A percentile compares a stretch with the other conserved stretches of the same genome.
Conservation (phyloP, 2,888 invertebrate species). For the Punctoribates punctum region DNA sequence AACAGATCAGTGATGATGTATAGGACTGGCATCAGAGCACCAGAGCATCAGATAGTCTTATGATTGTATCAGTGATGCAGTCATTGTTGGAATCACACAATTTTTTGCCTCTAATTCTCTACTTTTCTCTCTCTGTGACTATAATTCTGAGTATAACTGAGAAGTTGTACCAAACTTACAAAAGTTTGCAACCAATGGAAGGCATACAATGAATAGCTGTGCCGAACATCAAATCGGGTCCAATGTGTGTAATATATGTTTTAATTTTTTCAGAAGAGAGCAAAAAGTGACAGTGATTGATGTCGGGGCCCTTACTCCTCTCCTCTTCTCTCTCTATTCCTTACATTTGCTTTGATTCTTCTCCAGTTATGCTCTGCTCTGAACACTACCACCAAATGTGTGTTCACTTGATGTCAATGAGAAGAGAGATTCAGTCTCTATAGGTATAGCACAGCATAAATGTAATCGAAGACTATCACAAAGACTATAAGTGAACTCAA, state of each 20-base stretch:
- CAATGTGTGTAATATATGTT: constrained; percentile 30
- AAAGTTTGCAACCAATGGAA: neutral
- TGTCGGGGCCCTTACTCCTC: neutral
- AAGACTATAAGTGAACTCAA: neutral
- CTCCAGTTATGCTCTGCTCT: neutral
- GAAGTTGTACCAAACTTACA: constrained; percentile 9
- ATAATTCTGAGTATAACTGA: constrained; percentile 1
- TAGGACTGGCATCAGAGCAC: constrained; percentile 17
- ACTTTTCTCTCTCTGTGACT: constrained; percentile 9
- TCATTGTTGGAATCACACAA: constrained; percentile 7
- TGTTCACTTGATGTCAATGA: neutral
- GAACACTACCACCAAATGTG: constrained; percentile 21
- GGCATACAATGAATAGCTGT: neutral
- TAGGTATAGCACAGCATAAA: neutral
- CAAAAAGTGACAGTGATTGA: constrained; percentile 39
- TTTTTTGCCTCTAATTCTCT: neutral
- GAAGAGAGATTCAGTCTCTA: neutral
- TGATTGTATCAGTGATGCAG: constrained; percentile 11
- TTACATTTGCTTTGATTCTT: neutral
- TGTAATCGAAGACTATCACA: neutral
- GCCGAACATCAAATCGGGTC: constrained; percentile 22
- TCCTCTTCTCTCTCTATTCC: neutral
- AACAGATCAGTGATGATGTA: constrained; percentile 5
- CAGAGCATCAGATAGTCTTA: too few species aligned
- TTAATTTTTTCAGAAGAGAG: constrained; percentile 38